phyloP scores from a whole-genome alignment of 2,888 invertebrate genomes.

The Nephrotoma guestfalica region DNA sequence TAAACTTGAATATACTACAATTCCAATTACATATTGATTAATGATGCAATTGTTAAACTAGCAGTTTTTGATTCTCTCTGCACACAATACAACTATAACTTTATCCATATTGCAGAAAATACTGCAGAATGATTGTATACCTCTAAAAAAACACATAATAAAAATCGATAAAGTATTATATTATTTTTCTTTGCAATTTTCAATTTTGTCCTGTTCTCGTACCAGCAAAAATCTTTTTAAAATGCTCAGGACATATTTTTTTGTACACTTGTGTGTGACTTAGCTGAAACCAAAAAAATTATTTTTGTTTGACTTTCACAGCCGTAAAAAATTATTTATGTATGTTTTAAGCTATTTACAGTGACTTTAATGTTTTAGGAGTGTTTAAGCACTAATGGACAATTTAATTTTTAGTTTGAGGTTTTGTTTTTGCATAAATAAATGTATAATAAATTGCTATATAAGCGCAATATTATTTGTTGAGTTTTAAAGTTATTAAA shows the following conservation, averaged over 20 bases:
- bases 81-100: not conserved
- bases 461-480: not conserved
- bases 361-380: not conserved
- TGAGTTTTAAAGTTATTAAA: not conserved
- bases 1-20: not conserved
- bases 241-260: not conserved
- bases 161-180: not conserved
- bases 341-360: not conserved
- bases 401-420: not conserved
- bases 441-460: not conserved
- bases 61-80: not conserved
- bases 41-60: not conserved
- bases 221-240: not conserved
- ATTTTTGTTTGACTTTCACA: not conserved
- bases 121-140: not conserved
- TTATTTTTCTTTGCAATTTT: not conserved
- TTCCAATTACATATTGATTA: not conserved
- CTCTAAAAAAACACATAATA: not conserved
- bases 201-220: not conserved
- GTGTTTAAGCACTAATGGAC: not conserved
- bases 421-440: not conserved
- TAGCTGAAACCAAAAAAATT: not conserved
- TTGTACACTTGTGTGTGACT: not conserved
- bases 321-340: not conserved
- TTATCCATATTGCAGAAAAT: not conserved